Base-by-base conservation (phyloP, 30 jellyfish, hydroid and myxozoan species). In the Pelagia noctiluca region DNA sequence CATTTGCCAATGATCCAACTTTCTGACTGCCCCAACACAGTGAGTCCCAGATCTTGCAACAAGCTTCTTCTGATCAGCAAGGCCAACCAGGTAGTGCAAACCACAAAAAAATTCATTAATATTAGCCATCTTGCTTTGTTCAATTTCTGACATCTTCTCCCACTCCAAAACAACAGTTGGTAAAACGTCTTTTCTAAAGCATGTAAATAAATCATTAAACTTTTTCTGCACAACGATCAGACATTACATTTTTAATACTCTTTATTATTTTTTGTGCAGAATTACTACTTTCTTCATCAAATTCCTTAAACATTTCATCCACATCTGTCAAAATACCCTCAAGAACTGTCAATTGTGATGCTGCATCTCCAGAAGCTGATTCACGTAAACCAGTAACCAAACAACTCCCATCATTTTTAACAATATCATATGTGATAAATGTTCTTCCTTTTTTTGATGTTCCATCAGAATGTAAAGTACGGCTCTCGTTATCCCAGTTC, bases 1-100 rank as follows among this genome's bases (percentile, higher is more conserved):
- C 68, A 63, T 77, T 70, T 12, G 87, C 86, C 66, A 86, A 46
- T 2, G 96, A 86, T 0, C 96, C 86, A 75, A 77, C 87, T 33
- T 47, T 86, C 1, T 62, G 21, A 2, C 50, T 50, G 1, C 63
- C 96, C 88, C 72, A 61, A 33, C 85, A 86, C 0, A 86, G 31
- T 0, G 36, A 0, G 23, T 76, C 92, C 92, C 93, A 76, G 5
- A 86, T 26, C 23, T 64, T 64, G 8, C 53, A 63, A 42, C 69
- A 68, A 7, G 90, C 93, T 29, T 64, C 84, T 0, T 71, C 78
- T 84, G 90, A 47, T 84, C 91, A 18, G 92, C 91, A 1, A 84
- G 76, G 0, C 86, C 95, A 30, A 84, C 92, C 21, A 84, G 26
- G 34, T 25, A 84, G 30, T 84, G 95, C 63, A 84, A 29, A 19